phyloP scores from a whole-genome alignment of 1,140 invertebrate genomes.

The Neodiprion pinetum region DNA sequence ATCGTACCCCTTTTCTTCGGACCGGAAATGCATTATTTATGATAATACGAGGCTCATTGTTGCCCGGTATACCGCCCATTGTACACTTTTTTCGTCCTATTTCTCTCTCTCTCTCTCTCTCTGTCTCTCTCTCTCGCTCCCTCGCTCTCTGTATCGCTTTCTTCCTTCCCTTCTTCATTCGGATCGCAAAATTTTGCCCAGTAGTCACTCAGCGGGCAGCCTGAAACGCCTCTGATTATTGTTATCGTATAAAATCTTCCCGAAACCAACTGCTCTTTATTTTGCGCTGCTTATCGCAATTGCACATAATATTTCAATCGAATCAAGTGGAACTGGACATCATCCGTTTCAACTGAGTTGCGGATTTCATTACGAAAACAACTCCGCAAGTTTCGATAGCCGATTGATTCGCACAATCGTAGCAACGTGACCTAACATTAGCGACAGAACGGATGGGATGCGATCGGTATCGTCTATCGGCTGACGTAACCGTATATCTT shows the following conservation, averaged over 20 bases:
- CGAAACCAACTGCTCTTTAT: too few species aligned
- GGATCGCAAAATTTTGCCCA: not conserved
- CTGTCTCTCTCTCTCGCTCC: not conserved
- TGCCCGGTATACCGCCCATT: not conserved
- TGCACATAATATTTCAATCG: too few species aligned
- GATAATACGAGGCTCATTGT: constrained; percentile 3
- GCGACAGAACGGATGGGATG: too few species aligned
- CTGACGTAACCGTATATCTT: too few species aligned
- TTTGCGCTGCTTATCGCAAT: too few species aligned
- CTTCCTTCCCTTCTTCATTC: not conserved
- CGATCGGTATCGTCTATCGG: too few species aligned
- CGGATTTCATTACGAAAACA: too few species aligned
- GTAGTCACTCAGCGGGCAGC: not conserved
- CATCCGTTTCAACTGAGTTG: too few species aligned
- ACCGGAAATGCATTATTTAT: constrained; percentile 7
- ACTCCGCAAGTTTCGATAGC: too few species aligned
- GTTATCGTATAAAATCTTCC: not conserved
- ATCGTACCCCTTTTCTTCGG: not conserved
- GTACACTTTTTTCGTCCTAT: not conserved
- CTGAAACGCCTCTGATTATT: not conserved
- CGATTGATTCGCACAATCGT: too few species aligned
- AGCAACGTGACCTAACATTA: too few species aligned
- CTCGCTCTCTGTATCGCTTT: not conserved
- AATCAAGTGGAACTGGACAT: too few species aligned
- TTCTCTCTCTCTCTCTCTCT: not conserved